These are phyloP conservation scores for Schizotus pectinicornis DNA, from an alignment of 2,888 invertebrate species.

Conservation along the genomic window DNA sequence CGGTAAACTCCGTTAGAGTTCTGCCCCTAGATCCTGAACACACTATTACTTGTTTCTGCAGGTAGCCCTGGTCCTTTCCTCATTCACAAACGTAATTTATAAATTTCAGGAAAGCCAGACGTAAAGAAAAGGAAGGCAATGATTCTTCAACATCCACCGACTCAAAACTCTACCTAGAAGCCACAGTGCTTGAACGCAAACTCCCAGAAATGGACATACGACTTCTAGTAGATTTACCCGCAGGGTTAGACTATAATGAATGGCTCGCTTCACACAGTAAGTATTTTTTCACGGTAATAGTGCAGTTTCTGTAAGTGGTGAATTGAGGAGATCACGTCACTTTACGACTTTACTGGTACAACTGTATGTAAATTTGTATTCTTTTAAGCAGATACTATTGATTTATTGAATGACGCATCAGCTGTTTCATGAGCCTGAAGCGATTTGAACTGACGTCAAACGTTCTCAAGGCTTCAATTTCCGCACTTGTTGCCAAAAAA, in stretches of 20 bases:
- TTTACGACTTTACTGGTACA: too few species aligned
- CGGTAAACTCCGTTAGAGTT: constrained; percentile 51
- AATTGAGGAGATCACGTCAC: too few species aligned
- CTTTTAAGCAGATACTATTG: neutral
- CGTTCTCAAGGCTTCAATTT: too few species aligned
- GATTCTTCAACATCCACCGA: constrained; percentile 72
- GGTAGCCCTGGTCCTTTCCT: constrained; percentile 58
- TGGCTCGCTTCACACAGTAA: constrained; percentile 99
- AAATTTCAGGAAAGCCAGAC: constrained; percentile 86
- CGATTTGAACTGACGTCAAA: too few species aligned
- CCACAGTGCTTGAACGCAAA: constrained; percentile 91
- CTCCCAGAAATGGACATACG: constrained; percentile 93
- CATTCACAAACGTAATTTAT: too few species aligned
- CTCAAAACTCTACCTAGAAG: constrained; percentile 94
- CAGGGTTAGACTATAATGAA: constrained; percentile 97
- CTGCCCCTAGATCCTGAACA: constrained; percentile 71
- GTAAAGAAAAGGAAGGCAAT: constrained; percentile 91
- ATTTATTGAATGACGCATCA: neutral
- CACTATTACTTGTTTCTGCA: constrained; percentile 82
- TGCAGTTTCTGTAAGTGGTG: too few species aligned
- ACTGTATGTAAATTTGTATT: too few species aligned
- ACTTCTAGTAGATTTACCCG: constrained; percentile 92
- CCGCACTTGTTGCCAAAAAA: too few species aligned
- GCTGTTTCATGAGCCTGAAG: neutral
- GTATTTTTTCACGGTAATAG: constrained; percentile 48